A percentile compares a stretch with the other conserved stretches of the same genome.
Evolutionary conservation across 2,888 invertebrate genomes (phyloP).

Genomic region (Apamea epomidion): DNA sequence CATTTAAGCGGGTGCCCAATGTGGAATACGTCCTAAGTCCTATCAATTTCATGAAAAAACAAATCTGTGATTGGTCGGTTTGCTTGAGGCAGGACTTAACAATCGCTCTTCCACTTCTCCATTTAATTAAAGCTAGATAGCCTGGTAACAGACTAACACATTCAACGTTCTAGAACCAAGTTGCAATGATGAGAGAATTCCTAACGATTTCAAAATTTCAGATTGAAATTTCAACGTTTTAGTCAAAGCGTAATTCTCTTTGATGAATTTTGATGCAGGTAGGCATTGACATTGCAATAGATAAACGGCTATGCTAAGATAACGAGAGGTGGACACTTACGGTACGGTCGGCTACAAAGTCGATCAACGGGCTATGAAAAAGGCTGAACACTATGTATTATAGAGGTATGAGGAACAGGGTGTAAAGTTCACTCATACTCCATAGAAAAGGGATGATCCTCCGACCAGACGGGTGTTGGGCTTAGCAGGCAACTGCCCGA

Average conservation of each 20-base stretch:
- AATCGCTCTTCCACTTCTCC: background rate
- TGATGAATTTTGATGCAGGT: constrained; percentile 23
- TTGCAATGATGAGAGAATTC: constrained; percentile 1
- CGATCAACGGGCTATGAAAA: background rate
- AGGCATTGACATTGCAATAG: background rate
- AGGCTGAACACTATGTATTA: background rate
- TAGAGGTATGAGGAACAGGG: too few relatives aligned
- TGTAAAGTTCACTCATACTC: too few relatives aligned
- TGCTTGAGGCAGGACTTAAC: background rate
- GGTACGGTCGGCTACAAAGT: background rate
- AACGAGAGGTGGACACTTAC: background rate
- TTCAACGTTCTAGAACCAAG: background rate
- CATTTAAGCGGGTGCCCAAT: too few relatives aligned
- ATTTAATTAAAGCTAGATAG: background rate
- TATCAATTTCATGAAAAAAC: background rate
- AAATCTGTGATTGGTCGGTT: background rate
- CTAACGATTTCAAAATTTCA: background rate
- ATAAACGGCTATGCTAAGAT: background rate
- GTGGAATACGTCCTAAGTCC: too few relatives aligned
- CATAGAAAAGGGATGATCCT: too few relatives aligned
- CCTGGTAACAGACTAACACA: background rate
- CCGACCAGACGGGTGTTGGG: too few relatives aligned
- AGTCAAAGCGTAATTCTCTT: constrained; percentile 22
- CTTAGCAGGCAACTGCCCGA: too few relatives aligned
- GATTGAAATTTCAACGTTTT: constrained; percentile 1